phyloP scores from a whole-genome alignment of 2,888 invertebrate species.

The Selenia dentaria region DNA sequence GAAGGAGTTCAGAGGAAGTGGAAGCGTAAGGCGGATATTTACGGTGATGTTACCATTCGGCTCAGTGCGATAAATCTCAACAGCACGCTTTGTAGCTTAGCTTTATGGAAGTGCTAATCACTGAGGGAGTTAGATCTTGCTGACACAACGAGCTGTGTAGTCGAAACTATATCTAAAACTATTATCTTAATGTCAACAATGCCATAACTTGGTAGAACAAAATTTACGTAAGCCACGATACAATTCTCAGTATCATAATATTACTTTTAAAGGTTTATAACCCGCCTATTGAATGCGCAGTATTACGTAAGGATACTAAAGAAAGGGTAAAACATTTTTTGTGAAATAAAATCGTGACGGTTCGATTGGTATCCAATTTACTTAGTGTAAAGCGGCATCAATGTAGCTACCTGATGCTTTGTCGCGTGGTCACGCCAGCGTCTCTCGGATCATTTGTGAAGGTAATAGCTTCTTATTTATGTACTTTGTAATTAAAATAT shows the following conservation, averaged over 20 bases:
- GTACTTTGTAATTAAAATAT: slow-evolving; percentile 74
- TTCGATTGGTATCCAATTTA: slow-evolving; percentile 77
- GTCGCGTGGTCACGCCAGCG: slow-evolving; percentile 68
- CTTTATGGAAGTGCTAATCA: slow-evolving; percentile 65
- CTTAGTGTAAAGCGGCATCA: slow-evolving; percentile 57
- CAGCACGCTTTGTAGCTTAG: slow-evolving; percentile 63
- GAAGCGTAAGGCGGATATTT: slow-evolving; percentile 73
- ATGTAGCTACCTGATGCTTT: slow-evolving; percentile 60
- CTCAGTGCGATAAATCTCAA: slow-evolving; percentile 65
- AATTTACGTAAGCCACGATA: slow-evolving; percentile 16
- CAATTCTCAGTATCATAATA: slow-evolving; percentile 31
- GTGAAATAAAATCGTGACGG: slow-evolving; percentile 70
- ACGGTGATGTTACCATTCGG: slow-evolving; percentile 63
- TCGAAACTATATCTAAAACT: slow-evolving; percentile 15
- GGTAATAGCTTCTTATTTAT: slow-evolving; percentile 71
- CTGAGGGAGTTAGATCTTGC: slow-evolving; percentile 34
- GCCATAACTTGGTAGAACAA: slow-evolving; percentile 6
- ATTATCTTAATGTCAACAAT: slow-evolving; percentile 16
- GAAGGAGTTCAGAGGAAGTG: slow-evolving; percentile 70
- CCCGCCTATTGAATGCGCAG: slow-evolving; percentile 60
- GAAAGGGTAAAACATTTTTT: slow-evolving; percentile 67
- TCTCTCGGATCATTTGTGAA: slow-evolving; percentile 50
- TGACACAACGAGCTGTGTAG: slow-evolving; percentile 22
- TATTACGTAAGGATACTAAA: slow-evolving; percentile 66
- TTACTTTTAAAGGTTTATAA: slow-evolving; percentile 42